Percentiles rank a stretch among this genome's conserved stretches.
Conservation (phyloP, 2,113 vertebrate genomes). For the Machaerirhynchus nigripectus region DNA sequence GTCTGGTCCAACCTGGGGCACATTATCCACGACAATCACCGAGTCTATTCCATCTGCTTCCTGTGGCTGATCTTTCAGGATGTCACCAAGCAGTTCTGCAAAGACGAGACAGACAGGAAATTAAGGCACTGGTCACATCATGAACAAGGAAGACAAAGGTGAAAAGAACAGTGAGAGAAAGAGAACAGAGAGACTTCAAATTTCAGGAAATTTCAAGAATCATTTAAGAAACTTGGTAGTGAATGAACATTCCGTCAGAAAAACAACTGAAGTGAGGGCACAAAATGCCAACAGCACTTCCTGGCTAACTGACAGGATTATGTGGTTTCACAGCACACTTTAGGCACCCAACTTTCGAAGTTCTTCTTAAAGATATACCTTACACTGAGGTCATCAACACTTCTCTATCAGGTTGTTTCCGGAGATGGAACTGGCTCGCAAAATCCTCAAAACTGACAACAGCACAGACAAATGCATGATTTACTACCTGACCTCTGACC, state of each 20-base stretch:
- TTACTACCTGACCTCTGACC: background rate
- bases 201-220: background rate
- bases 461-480: background rate
- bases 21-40: constrained; percentile 92
- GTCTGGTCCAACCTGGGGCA: constrained; percentile 94
- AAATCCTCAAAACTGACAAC: background rate
- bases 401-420: background rate
- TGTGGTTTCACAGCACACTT: background rate
- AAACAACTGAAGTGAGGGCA: background rate
- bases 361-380: background rate
- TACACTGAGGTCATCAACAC: background rate
- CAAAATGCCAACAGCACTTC: background rate
- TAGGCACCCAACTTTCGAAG: background rate
- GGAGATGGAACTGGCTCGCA: background rate
- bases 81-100: constrained; percentile 82
- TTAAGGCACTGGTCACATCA: background rate
- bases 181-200: background rate
- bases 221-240: background rate
- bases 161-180: background rate
- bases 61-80: constrained; percentile 88
- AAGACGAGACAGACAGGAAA: background rate
- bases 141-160: background rate
- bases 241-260: accelerated
- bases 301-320: background rate
- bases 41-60: constrained; percentile 97